Conservation (phyloP, 2,888 invertebrate genomes). For the Thera obeliscata region DNA sequence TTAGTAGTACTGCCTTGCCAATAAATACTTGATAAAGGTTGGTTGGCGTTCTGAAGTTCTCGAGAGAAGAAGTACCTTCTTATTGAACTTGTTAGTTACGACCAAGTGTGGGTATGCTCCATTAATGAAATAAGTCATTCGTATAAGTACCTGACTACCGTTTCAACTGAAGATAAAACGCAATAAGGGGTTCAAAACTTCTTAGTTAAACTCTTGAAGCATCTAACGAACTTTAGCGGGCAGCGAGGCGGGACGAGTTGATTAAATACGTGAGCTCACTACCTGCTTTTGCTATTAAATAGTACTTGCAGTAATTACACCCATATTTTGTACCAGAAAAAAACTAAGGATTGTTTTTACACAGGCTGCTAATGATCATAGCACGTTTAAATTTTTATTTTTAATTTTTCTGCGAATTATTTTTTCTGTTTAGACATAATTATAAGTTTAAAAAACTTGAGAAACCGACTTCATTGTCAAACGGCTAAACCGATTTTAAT, state of each 20-base stretch:
- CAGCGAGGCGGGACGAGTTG: slow-evolving; percentile 1
- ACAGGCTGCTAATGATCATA: no score
- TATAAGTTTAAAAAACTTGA: no score
- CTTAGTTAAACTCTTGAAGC: slow-evolving; percentile 15
- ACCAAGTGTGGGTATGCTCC: slow-evolving; percentile 41
- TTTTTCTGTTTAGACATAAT: no score
- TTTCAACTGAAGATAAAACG: slow-evolving; percentile 17
- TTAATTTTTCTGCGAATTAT: no score
- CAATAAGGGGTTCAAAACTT: slow-evolving; percentile 23
- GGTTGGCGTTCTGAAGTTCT: slow-evolving; percentile 30
- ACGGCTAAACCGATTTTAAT: no score
- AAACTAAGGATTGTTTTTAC: no score
- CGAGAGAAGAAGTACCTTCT: slow-evolving; percentile 26
- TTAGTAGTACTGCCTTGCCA: not conserved
- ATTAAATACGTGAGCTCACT: slow-evolving; percentile 15
- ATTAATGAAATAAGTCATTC: slow-evolving; percentile 47
- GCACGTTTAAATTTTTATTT: no score
- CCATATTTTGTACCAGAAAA: no score
- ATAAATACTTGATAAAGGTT: slow-evolving; percentile 1
- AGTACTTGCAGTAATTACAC: no score
- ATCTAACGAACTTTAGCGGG: slow-evolving; percentile 11
- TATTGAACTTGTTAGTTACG: slow-evolving; percentile 26
- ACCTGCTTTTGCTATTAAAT: not conserved
- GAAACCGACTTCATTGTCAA: no score
- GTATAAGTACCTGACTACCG: slow-evolving; percentile 27